Evolutionary conservation across 2,113 vertebrate species (phyloP), one percentile per base, ranked within the genome.

Genomic region (Columba janthina): DNA sequence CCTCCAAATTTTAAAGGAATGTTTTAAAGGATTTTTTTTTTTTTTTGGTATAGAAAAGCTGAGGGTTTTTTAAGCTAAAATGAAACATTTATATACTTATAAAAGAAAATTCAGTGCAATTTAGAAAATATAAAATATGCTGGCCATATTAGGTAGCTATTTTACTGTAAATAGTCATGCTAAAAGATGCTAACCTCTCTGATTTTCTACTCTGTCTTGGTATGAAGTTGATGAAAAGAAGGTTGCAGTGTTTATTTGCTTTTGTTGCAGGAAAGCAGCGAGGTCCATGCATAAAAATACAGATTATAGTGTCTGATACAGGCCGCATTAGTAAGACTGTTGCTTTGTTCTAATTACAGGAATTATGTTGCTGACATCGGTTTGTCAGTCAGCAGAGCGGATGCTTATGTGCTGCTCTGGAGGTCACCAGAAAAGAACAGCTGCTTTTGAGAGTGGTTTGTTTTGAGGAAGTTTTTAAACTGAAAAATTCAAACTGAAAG

Each of bases 331-430:
- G 50, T 38, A 53, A 78, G 64, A 50, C 57, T 0, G 29, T 77
- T 81, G 50, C 66, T 61, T 89, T 50, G 19, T 51, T 84, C 84
- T 96, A 93, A 94, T 92, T 75, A 78, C 38, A 72, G 76, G 76
- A 94, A 77, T 90, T 95, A 88, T 60, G 38, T 88, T 42, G 44
- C 51, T 88, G 90, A 84, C 1, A 2, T 88, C 50, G 32, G 46
- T 36, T 75, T 38, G 56, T 56, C 76, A 76, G 46, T 66, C 82
- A 78, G 73, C 70, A 75, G 57, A 44, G 40, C 5, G 8, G 29
- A 56, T 67, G 40, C 17, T 88, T 61, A 21, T 17, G 11, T 60
- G 44, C 64, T 88, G 51, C 71, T 88, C 64, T 71, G 76, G n/a
- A 94, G 46, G 32, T 53, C 60, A 38, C 34, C 42, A 42, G 56